Evolutionary conservation across 2,797 vertebrate genomes (phyloP), one percentile per base, ranked within the genome.

Genomic region (Remorina albescens): DNA sequence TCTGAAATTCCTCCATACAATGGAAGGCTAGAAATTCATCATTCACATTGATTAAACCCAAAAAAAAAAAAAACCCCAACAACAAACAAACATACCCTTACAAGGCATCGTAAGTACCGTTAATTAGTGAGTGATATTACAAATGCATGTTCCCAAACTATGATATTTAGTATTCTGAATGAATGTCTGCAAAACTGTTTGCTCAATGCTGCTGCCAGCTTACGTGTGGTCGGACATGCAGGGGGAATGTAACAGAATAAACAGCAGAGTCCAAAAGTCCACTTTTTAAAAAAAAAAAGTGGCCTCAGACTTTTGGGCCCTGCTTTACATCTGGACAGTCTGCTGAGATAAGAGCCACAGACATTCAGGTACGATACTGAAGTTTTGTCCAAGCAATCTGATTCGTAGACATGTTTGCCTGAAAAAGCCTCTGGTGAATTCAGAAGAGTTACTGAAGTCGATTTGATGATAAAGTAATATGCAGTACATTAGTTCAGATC

Each of bases 21-120:
- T 56, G 55, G 73, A 74, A 79, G 55, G 62, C 82, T 61, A 87
- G 30, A 83, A 50, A 72, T 78, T 11, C 77, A 71, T 71, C 53
- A 85, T 88, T 85, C 75, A 89, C 76, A 87, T 86, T 85, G 66
- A 81, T 60, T 62, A 44, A 53, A 73, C n/a, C 42, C 55, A 21
- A 63, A 75, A 46, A 2, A 66, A n/a, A n/a, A n/a, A n/a, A n/a
- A n/a, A n/a, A n/a, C n/a, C n/a, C n/a, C n/a, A n/a, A n/a, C n/a
- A n/a, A n/a, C n/a, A n/a, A n/a, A n/a, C n/a, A n/a, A n/a, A n/a
- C n/a, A 62, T 4, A 54, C 71, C 79, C 74, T 46, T 12, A 70
- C 36, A 83, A 79, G 82, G 30, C 60, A 81, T 81, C 76, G 51
- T 66, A 59, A 89, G 93, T 94, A 94, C 94, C 93, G 26, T 90